phyloP scores from a whole-genome alignment of 2,888 invertebrate species.

The Mesorhabditis sp. region DNA sequence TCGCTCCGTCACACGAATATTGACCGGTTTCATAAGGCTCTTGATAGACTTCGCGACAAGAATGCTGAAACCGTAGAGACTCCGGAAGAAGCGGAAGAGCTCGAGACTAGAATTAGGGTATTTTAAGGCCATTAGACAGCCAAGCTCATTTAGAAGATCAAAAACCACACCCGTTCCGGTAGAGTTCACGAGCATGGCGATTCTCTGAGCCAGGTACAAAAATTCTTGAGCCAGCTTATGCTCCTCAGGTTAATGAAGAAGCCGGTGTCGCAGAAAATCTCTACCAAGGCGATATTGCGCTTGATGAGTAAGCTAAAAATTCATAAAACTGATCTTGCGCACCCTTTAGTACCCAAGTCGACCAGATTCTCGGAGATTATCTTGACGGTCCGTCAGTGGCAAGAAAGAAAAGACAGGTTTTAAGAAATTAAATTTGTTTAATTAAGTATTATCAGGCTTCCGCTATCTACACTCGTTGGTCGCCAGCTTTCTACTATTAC shows the following conservation, averaged over 20 bases:
- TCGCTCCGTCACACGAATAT: neutral
- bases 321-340: neutral
- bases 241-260: conserved; percentile 13
- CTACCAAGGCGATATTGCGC: conserved; percentile 20
- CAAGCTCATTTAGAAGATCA: neutral
- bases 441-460: neutral
- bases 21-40: neutral
- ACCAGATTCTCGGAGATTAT: neutral
- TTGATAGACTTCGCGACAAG: neutral
- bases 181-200: conserved; percentile 1
- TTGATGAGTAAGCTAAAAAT: conserved; percentile 15
- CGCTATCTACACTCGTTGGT: neutral
- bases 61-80: neutral
- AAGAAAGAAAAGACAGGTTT: conserved; percentile 4
- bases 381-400: neutral
- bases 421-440: neutral
- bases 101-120: neutral
- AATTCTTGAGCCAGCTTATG: neutral
- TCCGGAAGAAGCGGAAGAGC: neutral
- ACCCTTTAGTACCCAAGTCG: neutral
- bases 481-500: neutral
- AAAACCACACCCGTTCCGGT: neutral
- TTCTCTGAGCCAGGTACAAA: neutral
- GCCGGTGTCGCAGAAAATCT: conserved; percentile 14
- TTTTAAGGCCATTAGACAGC: no score